These are phyloP conservation scores for Formica selysi DNA, from an alignment of 1,140 invertebrate species.

Conservation along the genomic window DNA sequence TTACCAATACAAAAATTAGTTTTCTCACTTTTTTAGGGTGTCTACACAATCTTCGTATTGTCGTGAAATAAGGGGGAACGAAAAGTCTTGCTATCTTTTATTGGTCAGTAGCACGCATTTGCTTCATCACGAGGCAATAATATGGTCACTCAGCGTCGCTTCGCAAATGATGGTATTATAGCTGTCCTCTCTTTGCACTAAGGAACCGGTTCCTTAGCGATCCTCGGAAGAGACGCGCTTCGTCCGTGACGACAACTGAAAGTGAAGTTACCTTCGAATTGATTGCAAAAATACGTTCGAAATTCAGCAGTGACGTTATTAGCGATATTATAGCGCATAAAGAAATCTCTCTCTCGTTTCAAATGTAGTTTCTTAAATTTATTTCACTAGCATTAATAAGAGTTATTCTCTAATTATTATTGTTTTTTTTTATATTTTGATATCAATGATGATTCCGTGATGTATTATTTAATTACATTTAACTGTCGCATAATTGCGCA, in stretches of 20 bases:
- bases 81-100: constrained; percentile 78
- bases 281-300: constrained; percentile 69
- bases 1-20: constrained; percentile 26
- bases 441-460: not conserved
- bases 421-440: not conserved
- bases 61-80: constrained; percentile 22
- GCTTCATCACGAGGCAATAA: constrained; percentile 76
- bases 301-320: constrained; percentile 51
- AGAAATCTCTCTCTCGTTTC: not conserved
- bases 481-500: not conserved
- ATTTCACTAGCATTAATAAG: not conserved
- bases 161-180: constrained; percentile 73
- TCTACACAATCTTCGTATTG: constrained; percentile 23
- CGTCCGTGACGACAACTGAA: constrained; percentile 56
- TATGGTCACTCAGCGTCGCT: constrained; percentile 70
- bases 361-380: not conserved
- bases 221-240: constrained; percentile 53
- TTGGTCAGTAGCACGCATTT: constrained; percentile 76
- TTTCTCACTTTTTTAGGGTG: constrained; percentile 27
- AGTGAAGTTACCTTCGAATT: constrained; percentile 67
- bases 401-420: not conserved
- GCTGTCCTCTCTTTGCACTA: constrained; percentile 66
- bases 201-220: constrained; percentile 75
- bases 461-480: not conserved
- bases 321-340: not conserved